phyloP scores from a whole-genome alignment of 2,797 vertebrate species.

The Fundulus diaphanus region DNA sequence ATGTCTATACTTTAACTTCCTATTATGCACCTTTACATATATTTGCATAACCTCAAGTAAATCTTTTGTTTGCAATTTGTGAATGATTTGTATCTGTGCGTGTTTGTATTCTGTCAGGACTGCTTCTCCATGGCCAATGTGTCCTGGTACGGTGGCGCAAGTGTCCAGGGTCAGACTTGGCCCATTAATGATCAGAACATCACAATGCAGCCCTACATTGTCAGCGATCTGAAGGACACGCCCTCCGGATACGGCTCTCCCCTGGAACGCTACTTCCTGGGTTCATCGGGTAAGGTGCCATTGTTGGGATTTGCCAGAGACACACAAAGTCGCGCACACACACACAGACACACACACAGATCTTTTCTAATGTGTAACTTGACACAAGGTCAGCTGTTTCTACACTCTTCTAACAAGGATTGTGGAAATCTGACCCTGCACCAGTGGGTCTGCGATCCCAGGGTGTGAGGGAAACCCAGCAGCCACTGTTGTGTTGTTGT shows the following conservation, averaged over 20 bases:
- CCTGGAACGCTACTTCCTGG: slow-evolving; percentile 89
- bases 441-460: slow-evolving; percentile 37
- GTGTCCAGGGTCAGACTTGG: slow-evolving; percentile 84
- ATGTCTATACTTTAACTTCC: neutral
- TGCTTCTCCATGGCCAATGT: slow-evolving; percentile 92
- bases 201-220: slow-evolving; percentile 83
- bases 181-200: slow-evolving; percentile 85
- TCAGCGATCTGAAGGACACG: slow-evolving; percentile 81
- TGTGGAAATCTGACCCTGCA: slow-evolving; percentile 53
- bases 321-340: neutral
- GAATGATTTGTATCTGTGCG: neutral
- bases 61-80: neutral
- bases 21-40: neutral
- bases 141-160: slow-evolving; percentile 91
- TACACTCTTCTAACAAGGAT: slow-evolving; percentile 35
- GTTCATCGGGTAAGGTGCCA: slow-evolving; percentile 85
- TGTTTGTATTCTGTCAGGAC: slow-evolving; percentile 74
- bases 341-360: neutral
- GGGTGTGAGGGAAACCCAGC: slow-evolving; percentile 65
- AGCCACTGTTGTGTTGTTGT: slow-evolving; percentile 56
- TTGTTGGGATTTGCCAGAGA: neutral
- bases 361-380: slow-evolving; percentile 23
- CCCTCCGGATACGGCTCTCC: slow-evolving; percentile 86
- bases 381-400: slow-evolving; percentile 45
- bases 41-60: neutral